phyloP scores from a whole-genome alignment of 2,113 vertebrate genomes.

The Dipodomys merriami region DNA sequence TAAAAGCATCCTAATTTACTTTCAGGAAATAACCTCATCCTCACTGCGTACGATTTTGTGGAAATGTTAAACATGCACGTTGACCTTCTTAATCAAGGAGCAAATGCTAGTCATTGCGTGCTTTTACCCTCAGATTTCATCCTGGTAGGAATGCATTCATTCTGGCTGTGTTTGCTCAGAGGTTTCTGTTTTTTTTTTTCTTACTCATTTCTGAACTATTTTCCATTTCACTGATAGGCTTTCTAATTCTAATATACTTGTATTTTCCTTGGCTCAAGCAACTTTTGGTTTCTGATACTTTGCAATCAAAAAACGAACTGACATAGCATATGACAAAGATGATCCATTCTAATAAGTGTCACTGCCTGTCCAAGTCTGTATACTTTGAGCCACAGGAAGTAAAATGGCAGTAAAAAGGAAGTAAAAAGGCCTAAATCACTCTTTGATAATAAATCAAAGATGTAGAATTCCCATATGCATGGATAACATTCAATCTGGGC shows the following conservation, averaged over 20 bases:
- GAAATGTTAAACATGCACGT: neutral
- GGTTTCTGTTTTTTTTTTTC: neutral
- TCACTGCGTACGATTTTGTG: conserved; percentile 2
- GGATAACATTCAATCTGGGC: neutral
- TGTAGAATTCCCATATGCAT: neutral
- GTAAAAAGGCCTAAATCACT: neutral
- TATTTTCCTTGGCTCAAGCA: neutral
- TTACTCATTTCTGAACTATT: neutral
- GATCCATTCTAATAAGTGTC: neutral
- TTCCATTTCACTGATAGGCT: neutral
- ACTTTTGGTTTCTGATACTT: neutral
- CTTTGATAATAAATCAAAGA: neutral
- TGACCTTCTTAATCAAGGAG: conserved; percentile 30
- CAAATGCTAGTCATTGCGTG: neutral
- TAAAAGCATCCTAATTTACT: conserved; percentile 36
- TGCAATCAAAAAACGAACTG: neutral
- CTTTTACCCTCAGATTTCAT: neutral
- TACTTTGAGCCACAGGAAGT: neutral
- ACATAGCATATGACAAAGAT: neutral
- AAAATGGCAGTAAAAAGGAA: neutral
- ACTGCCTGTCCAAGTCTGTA: neutral
- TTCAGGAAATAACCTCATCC: neutral
- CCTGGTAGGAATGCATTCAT: neutral
- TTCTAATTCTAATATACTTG: neutral
- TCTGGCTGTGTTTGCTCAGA: neutral